These are phyloP conservation scores for Tursiops truncatus DNA, from an alignment of 2,113 vertebrate genomes.

Conservation along the genomic window DNA sequence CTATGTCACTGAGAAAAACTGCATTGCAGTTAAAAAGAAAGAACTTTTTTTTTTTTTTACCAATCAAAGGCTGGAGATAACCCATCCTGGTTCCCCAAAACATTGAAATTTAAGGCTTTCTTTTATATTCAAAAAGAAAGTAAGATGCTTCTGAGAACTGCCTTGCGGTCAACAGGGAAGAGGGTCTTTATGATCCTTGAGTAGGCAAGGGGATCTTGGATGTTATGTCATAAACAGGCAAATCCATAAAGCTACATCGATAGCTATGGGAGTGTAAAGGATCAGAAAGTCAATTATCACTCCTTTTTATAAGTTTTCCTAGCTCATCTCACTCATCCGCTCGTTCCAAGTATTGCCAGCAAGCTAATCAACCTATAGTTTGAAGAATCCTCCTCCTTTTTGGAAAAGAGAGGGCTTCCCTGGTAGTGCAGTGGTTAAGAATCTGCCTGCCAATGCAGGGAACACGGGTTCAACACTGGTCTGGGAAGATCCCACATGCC, in stretches of 20 bases:
- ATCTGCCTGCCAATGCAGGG: too few relatives aligned
- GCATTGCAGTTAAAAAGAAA: neutral
- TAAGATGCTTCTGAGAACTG: neutral
- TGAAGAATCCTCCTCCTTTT: neutral
- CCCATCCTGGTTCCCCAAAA: neutral
- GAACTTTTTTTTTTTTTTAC: neutral
- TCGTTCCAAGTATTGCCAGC: neutral
- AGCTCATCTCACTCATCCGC: neutral
- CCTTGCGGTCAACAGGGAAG: neutral
- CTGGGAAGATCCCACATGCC: too few relatives aligned
- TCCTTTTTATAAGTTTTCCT: neutral
- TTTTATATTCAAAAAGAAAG: slow-evolving; percentile 41
- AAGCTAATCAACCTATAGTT: neutral
- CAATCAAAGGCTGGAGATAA: neutral
- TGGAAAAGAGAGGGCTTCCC: neutral
- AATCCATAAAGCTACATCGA: neutral
- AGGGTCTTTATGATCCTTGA: neutral
- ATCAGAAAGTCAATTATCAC: neutral
- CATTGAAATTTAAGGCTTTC: slow-evolving; percentile 1
- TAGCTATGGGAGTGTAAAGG: neutral
- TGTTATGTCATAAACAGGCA: neutral
- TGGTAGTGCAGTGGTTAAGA: too few relatives aligned
- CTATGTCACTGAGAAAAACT: slow-evolving; percentile 36
- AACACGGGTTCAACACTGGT: too few relatives aligned
- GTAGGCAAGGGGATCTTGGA: neutral